Evolutionary conservation across 35 echinoderm and acorn worm genomes (phyloP), one percentile per base, ranked within the genome.

Genomic region (Anneissia japonica): DNA sequence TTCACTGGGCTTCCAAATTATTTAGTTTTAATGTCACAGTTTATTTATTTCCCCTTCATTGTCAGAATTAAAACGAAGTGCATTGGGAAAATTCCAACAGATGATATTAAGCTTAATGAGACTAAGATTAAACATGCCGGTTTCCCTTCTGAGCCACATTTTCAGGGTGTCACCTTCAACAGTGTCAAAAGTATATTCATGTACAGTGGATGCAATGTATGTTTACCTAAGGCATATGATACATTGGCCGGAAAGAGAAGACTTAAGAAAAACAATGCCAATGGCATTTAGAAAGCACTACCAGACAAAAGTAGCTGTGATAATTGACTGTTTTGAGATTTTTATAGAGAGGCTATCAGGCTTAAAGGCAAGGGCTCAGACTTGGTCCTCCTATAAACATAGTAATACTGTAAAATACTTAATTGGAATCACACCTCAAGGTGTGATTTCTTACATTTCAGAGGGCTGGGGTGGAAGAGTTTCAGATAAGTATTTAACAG

Each of bases 291-390:
- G 74, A 1, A 79, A 40, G 32, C 37, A 33, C 56, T 93, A 89
- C 85, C 37, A 81, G 5, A 72, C 51, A 40, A 14, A 82, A 37
- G 75, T 90, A 33, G 91, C 86, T 11, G 40, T 89, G 10, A 89
- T 93, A 16, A 93, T 93, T 30, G 91, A 93, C 32, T 93, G 87
- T 56, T 81, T 84, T 80, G 87, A 93, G 73, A 30, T 93, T 21
- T 93, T 93, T 37, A 81, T 64, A 21, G 83, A 93, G 26, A 14
- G 87, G 77, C 91, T 81, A 43, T 56, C 86, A 30, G 77, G 79
- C 46, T 38, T 93, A 16, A 5, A 79, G 12, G 91, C 91, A 10
- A 78, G 86, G 29, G 81, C 81, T 43, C 86, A 88, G 21, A 83
- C 81, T 36, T 89, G 73, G 40, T 84, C 80, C 11, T 84, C 79